Base-by-base conservation (phyloP, 2,113 vertebrate species). In the Hypocryptadius cinnamomeus region DNA sequence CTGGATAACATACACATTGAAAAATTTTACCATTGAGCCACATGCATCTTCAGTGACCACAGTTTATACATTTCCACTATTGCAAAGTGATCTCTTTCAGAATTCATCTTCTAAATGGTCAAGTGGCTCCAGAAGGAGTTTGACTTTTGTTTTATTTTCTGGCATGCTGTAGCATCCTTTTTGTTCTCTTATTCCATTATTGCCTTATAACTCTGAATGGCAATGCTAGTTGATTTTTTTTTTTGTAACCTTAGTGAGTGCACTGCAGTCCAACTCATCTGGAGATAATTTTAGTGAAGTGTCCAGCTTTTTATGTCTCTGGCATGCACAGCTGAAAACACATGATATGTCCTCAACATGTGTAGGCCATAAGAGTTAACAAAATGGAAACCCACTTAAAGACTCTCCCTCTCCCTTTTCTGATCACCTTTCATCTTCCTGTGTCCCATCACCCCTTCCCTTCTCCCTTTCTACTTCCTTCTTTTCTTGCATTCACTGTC, bases 401-500 rank as follows among this genome's bases (percentile, higher is more conserved):
- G 97, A 95, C 35, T 95, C 66, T 96, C 95, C 96, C 83, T 97
- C 73, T 96, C 85, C 94, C 92, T 95, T 98, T 85, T 97, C 97
- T 97, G 97, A 97, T 94, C 84, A 93, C 90, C 95, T 97, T 94
- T 88, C 96, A 94, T 89, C 65, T 94, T 94, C 93, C 96, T 70
- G 15, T 92, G 27, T 91, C 94, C 95, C 95, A 76, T 89, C 85
- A 92, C 76, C 93, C 96, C 74, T 92, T 76, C 87, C 94, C 87
- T 60, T 79, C 96, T 97, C 87, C 45, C 96, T 95, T 95, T 93
- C 92, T 96, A 50, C 95, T 96, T 96, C 96, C 94, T 97, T 96
- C 83, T 97, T 86, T 97, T 97, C 95, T 96, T 93, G 96, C 96
- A 69, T 98, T 98, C 97, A 96, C 97, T 97, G 97, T 98, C 97